Percentiles rank a stretch among this genome's conserved stretches.
phyloP scores from a whole-genome alignment of 2,113 vertebrate genomes.

The Elephantulus edwardii region DNA sequence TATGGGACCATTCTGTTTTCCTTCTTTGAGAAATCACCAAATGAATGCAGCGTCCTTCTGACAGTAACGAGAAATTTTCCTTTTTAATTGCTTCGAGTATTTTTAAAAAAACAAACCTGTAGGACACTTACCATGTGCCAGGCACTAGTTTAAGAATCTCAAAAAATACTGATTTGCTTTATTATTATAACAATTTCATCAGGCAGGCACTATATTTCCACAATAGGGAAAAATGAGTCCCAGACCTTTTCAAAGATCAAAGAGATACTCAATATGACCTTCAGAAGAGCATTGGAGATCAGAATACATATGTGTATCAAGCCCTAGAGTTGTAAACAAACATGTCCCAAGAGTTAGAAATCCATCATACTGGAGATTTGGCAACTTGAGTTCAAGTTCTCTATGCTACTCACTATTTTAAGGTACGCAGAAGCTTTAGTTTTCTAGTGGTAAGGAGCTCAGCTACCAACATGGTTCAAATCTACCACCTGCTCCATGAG shows the following conservation, averaged over 20 bases:
- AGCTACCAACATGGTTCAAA: no score
- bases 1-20: neutral
- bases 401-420: neutral
- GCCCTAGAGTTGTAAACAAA: neutral
- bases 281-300: neutral
- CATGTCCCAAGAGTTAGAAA: neutral
- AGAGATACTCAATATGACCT: conserved; percentile 27
- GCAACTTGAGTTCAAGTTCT: neutral
- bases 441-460: no score
- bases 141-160: conserved; percentile 33
- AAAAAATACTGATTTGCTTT: conserved; percentile 41
- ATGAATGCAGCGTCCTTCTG: neutral
- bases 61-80: conserved; percentile 15
- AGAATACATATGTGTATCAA: neutral
- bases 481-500: no score
- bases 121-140: neutral
- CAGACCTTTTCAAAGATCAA: conserved; percentile 46
- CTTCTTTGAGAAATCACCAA: neutral
- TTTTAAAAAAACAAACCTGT: neutral
- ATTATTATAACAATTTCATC: conserved; percentile 31
- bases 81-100: conserved; percentile 29
- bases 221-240: conserved; percentile 54
- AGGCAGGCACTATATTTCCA: neutral
- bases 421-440: no score
- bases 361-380: neutral